phyloP scores from a whole-genome alignment of 2,797 vertebrate genomes.

The Siniperca scherzeri region DNA sequence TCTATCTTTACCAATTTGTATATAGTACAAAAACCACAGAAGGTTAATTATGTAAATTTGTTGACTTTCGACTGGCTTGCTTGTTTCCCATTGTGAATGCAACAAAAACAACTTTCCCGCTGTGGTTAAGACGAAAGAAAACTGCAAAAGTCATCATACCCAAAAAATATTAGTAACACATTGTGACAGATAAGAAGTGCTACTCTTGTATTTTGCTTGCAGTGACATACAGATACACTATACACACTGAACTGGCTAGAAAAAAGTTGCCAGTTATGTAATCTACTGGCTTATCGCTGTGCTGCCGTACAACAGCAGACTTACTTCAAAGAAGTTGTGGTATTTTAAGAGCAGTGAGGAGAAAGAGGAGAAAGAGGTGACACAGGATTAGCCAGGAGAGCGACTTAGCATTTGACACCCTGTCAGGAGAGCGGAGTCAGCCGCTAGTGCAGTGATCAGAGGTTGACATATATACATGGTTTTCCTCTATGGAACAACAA shows the following conservation, averaged over 20 bases:
- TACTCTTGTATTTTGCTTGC: background rate
- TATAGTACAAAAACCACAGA: background rate
- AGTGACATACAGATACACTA: background rate
- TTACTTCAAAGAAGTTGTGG: slow-evolving; percentile 62
- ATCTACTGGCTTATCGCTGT: slow-evolving; percentile 37
- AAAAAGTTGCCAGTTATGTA: slow-evolving; percentile 50
- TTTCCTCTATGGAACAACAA: slow-evolving; percentile 24
- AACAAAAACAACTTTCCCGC: background rate
- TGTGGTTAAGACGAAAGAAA: background rate
- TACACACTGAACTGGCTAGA: background rate
- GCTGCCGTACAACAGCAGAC: slow-evolving; percentile 53
- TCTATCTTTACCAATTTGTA: background rate
- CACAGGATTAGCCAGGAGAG: slow-evolving; percentile 74
- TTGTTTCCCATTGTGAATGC: background rate
- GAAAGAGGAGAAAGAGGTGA: slow-evolving; percentile 75
- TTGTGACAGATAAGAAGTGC: background rate
- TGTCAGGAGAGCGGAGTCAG: slow-evolving; percentile 42
- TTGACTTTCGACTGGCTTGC: background rate
- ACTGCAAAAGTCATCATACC: background rate
- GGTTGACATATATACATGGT: slow-evolving; percentile 40
- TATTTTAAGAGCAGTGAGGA: slow-evolving; percentile 79
- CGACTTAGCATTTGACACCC: slow-evolving; percentile 72
- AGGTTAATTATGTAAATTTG: background rate
- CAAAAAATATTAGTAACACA: background rate
- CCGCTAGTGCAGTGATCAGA: slow-evolving; percentile 23